Evolutionary conservation across 2,888 invertebrate species (phyloP).

Genomic region (Nymphalis c-album): DNA sequence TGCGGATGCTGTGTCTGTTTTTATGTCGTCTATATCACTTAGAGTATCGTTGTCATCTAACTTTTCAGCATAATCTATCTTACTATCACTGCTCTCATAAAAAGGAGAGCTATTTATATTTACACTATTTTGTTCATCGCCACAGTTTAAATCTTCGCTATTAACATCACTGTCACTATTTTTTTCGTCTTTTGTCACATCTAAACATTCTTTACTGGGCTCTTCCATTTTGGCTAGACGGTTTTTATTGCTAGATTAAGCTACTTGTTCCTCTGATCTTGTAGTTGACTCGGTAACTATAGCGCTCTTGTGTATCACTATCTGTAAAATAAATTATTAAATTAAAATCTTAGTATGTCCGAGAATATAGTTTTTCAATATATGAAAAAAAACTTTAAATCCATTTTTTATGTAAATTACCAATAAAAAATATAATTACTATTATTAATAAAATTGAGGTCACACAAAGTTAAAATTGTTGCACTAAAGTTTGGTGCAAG

Average conservation of each 20-base stretch:
- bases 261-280: slow-evolving; percentile 35
- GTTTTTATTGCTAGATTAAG: slow-evolving; percentile 41
- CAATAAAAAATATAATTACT: background rate
- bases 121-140: slow-evolving; percentile 69
- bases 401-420: background rate
- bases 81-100: slow-evolving; percentile 79
- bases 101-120: slow-evolving; percentile 73
- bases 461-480: slow-evolving; percentile 21
- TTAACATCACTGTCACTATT: slow-evolving; percentile 68
- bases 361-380: background rate
- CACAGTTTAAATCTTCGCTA: slow-evolving; percentile 69
- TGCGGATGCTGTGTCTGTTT: slow-evolving; percentile 77
- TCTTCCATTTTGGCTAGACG: slow-evolving; percentile 44
- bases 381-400: background rate
- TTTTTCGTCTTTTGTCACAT: slow-evolving; percentile 64
- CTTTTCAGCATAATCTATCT: slow-evolving; percentile 75
- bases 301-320: slow-evolving; percentile 54
- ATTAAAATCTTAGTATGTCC: background rate
- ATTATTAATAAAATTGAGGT: slow-evolving; percentile 10
- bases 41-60: slow-evolving; percentile 77
- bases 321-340: slow-evolving; percentile 49
- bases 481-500: slow-evolving; percentile 46
- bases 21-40: slow-evolving; percentile 78
- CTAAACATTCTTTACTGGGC: slow-evolving; percentile 49
- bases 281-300: slow-evolving; percentile 12